Conservation (phyloP, 1,140 invertebrate genomes). For the Eueides isabella region DNA sequence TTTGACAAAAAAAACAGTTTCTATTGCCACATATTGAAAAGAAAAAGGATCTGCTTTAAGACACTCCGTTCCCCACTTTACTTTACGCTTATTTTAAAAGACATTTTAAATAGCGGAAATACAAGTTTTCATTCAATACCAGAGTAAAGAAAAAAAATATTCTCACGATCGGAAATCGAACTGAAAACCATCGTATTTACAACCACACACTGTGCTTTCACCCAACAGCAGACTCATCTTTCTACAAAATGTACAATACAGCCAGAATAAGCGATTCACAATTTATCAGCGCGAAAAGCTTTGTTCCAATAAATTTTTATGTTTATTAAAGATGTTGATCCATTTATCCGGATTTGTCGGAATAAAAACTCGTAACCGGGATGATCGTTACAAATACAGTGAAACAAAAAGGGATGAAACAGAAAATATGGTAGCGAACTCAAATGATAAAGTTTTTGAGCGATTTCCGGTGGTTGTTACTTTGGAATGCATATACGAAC, state of each 20-base stretch:
- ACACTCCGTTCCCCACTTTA: too few relatives aligned
- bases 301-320: slow-evolving; percentile 55
- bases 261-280: slow-evolving; percentile 28
- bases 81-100: too few relatives aligned
- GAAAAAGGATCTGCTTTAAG: too few relatives aligned
- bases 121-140: too few relatives aligned
- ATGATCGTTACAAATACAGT: slow-evolving; percentile 54
- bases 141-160: too few relatives aligned
- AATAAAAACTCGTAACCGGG: slow-evolving; percentile 49
- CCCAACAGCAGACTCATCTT: background rate
- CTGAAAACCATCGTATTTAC: too few relatives aligned
- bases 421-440: slow-evolving; percentile 41
- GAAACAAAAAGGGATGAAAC: slow-evolving; percentile 48
- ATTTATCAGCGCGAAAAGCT: slow-evolving; percentile 41
- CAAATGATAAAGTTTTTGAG: slow-evolving; percentile 31
- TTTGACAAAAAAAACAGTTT: too few relatives aligned
- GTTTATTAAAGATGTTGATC: slow-evolving; percentile 55
- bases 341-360: slow-evolving; percentile 52
- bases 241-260: background rate
- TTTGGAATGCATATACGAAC: slow-evolving; percentile 13
- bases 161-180: too few relatives aligned
- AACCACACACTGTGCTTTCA: too few relatives aligned
- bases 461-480: slow-evolving; percentile 29
- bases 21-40: too few relatives aligned
- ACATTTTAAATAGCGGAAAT: too few relatives aligned